Conservation (phyloP, 2,113 vertebrate species). For the Charadrius vociferus region DNA sequence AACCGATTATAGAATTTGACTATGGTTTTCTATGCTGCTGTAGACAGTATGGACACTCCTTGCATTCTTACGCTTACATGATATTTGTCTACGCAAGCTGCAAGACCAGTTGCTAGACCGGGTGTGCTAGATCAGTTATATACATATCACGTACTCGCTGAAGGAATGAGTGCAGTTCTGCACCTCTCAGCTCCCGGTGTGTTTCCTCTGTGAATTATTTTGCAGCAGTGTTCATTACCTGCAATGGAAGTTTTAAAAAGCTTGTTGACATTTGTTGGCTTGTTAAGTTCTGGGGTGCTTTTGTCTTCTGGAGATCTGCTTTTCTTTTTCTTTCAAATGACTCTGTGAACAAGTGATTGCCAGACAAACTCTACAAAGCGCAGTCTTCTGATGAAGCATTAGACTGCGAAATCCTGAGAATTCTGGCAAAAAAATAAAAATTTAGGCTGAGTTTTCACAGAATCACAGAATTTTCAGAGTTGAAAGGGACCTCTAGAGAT, state of each 20-base stretch:
- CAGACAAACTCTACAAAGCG: background rate
- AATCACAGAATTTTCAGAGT: background rate
- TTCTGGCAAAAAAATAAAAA: background rate
- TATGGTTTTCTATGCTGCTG: background rate
- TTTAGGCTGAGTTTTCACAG: background rate
- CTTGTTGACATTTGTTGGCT: background rate
- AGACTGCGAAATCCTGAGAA: background rate
- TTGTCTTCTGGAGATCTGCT: background rate
- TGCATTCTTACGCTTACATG: background rate
- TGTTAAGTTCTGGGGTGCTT: background rate
- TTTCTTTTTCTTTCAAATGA: background rate
- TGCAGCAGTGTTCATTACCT: background rate
- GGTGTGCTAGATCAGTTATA: rapidly evolving
- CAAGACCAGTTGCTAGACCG: background rate
- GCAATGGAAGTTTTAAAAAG: background rate
- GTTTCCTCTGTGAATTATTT: background rate
- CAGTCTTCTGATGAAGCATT: background rate
- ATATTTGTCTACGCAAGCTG: background rate
- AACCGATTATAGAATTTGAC: background rate
- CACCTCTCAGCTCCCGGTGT: background rate
- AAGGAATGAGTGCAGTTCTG: background rate
- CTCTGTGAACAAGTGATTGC: background rate
- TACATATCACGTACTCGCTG: rapidly evolving
- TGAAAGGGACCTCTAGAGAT: no score
- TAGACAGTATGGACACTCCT: background rate